A percentile compares a stretch with the other conserved stretches of the same genome.
These are phyloP conservation scores for Chalcosyrphus nemorum DNA, from an alignment of 2,888 invertebrate genomes.

Conservation along the genomic window DNA sequence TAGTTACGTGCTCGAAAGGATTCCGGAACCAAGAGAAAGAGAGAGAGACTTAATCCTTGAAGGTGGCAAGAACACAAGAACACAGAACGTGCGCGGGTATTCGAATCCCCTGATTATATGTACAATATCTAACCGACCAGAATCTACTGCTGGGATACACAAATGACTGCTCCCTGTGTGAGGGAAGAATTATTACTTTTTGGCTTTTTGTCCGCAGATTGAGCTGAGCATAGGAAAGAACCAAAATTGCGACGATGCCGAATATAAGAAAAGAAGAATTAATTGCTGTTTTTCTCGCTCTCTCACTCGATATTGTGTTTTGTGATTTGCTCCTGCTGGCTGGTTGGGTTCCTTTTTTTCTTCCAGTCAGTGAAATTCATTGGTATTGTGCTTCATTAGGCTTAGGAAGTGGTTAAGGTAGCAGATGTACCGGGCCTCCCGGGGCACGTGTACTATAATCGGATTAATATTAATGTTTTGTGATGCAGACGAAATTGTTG, in stretches of 20 bases:
- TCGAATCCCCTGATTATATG: conserved; percentile 33
- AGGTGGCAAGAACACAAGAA: not conserved
- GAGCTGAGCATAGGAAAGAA: not conserved
- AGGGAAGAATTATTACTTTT: conserved; percentile 42
- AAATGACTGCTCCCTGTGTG: not conserved
- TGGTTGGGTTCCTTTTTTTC: not conserved
- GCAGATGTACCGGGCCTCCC: not conserved
- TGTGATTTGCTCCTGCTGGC: conserved; percentile 22
- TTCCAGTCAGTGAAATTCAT: not conserved
- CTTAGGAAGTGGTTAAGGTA: not conserved
- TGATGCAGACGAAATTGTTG: conserved; percentile 16
- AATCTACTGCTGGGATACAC: not conserved
- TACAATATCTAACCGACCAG: conserved; percentile 14
- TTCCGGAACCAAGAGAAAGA: too few relatives aligned
- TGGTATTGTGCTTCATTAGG: conserved; percentile 20
- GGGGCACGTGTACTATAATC: conserved; percentile 14
- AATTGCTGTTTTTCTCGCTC: conserved; percentile 38
- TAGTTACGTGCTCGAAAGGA: conserved; percentile 49
- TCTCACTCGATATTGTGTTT: not conserved
- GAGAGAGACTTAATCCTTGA: conserved; percentile 20
- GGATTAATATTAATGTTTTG: conserved; percentile 40
- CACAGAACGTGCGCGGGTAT: conserved; percentile 11
- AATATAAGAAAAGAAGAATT: conserved; percentile 1
- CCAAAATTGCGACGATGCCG: not conserved
- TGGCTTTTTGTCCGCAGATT: conserved; percentile 2